These are phyloP conservation scores for Prinia subflava DNA, from an alignment of 2,113 vertebrate species.

Conservation along the genomic window DNA sequence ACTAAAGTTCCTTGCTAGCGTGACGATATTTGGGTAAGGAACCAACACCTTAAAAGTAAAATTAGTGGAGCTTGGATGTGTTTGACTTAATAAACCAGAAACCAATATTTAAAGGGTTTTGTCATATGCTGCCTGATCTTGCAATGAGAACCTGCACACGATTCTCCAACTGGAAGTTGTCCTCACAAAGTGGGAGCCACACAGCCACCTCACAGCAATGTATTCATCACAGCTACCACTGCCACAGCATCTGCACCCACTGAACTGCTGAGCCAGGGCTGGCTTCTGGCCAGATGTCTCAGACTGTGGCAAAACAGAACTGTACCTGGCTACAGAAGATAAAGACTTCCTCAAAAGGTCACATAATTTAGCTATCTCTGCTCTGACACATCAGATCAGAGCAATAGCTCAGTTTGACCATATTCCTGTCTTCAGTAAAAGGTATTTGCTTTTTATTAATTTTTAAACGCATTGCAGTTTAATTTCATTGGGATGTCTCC, in stretches of 20 bases:
- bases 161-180: background rate
- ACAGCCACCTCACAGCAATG: background rate
- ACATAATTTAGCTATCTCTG: background rate
- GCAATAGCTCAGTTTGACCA: background rate
- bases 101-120: background rate
- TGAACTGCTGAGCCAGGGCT: background rate
- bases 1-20: background rate
- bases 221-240: too few species aligned
- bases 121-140: background rate
- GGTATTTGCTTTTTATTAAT: constrained; percentile 45
- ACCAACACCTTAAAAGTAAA: background rate
- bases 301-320: background rate
- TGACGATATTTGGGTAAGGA: background rate
- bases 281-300: background rate
- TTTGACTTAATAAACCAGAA: background rate
- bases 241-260: background rate
- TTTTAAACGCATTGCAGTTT: constrained; percentile 5
- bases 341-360: background rate
- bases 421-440: constrained; percentile 19
- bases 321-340: background rate
- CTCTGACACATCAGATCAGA: background rate
- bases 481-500: constrained; percentile 39
- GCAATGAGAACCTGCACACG: background rate
- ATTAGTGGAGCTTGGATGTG: background rate
- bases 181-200: background rate